These are phyloP conservation scores for Megaleporinus macrocephalus DNA, from an alignment of 2,113 vertebrate species.

Conservation along the genomic window DNA sequence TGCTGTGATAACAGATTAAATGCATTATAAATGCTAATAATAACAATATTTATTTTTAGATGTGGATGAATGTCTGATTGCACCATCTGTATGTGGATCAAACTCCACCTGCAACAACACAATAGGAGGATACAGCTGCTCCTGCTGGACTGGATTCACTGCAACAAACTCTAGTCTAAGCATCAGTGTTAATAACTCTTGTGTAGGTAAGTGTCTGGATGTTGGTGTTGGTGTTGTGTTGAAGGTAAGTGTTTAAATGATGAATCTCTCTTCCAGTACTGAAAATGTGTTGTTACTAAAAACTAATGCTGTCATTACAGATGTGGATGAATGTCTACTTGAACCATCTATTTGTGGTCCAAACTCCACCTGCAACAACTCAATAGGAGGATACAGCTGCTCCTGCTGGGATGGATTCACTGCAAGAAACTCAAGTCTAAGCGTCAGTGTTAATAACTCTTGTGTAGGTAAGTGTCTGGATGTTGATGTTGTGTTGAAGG, in stretches of 20 bases:
- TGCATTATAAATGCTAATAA: too few relatives aligned
- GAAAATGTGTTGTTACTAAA: too few relatives aligned
- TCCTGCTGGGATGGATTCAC: constrained; percentile 21
- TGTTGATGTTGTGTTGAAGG: too few relatives aligned
- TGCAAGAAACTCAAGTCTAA: background rate
- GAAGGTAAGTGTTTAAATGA: too few relatives aligned
- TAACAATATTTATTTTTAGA: constrained; percentile 4
- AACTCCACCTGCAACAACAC: constrained; percentile 21
- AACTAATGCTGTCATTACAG: background rate
- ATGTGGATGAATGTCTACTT: constrained; percentile 3
- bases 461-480: background rate
- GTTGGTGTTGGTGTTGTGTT: too few relatives aligned
- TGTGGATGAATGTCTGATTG: constrained; percentile 6
- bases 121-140: constrained; percentile 16
- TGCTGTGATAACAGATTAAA: too few relatives aligned
- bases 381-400: background rate
- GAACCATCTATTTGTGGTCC: constrained; percentile 14
- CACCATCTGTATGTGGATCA: background rate
- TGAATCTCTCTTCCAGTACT: too few relatives aligned
- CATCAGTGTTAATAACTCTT: too few relatives aligned
- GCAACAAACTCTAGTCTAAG: background rate
- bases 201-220: too few relatives aligned
- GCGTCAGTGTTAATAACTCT: background rate
- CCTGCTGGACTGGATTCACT: constrained; percentile 13
- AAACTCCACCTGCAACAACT: constrained; percentile 20